A percentile compares a stretch with the other conserved stretches of the same genome.
Conservation (phyloP, 2,113 vertebrate species). For the Cariama cristata region DNA sequence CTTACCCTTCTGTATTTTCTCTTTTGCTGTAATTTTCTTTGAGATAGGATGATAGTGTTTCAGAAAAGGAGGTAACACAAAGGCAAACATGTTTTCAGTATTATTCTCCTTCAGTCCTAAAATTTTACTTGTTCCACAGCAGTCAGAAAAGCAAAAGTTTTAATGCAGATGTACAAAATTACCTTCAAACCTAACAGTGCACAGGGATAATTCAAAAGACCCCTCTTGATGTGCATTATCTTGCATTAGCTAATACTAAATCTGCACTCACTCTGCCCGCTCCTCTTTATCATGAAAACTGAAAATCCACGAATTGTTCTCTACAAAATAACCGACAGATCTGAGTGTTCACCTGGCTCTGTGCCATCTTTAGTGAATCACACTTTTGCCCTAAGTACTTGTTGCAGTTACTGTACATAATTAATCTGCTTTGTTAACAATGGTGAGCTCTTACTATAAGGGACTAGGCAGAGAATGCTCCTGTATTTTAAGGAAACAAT, state of each 20-base stretch:
- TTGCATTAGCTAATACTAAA: background rate
- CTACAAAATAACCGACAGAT: background rate
- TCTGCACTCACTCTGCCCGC: background rate
- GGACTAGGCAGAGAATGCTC: background rate
- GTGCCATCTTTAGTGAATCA: background rate
- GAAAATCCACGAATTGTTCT: background rate
- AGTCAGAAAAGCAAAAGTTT: background rate
- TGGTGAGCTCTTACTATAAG: background rate
- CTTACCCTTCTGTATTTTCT: background rate
- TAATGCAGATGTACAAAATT: background rate
- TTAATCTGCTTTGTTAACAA: background rate
- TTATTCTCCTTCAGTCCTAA: background rate
- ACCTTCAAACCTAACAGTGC: background rate
- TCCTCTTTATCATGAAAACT: background rate
- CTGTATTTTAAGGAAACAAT: background rate
- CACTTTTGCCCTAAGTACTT: background rate
- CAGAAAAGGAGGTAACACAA: background rate
- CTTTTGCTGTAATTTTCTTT: background rate
- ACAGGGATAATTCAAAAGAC: background rate
- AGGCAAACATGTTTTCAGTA: background rate
- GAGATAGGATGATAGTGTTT: background rate
- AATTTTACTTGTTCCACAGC: background rate
- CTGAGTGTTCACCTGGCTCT: background rate
- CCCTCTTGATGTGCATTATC: background rate
- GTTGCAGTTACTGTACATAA: background rate